These are phyloP conservation scores for Melanotaenia parkinsoni DNA, from an alignment of 2,797 vertebrate genomes.

Conservation along the genomic window DNA sequence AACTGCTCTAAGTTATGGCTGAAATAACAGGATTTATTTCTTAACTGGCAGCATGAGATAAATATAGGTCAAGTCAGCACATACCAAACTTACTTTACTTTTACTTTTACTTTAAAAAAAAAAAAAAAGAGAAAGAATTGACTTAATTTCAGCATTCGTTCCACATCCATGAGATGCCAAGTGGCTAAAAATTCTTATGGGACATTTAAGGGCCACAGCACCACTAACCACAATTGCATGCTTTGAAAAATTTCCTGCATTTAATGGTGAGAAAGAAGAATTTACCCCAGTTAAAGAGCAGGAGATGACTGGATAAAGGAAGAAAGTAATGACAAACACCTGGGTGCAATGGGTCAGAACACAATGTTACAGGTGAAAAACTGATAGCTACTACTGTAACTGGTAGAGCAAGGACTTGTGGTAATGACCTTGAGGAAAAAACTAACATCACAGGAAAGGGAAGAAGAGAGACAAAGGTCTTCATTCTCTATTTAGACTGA, in stretches of 20 bases:
- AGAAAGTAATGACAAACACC: constrained; percentile 5
- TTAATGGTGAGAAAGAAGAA: constrained; percentile 22
- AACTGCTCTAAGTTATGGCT: not conserved
- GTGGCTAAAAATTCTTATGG: constrained; percentile 12
- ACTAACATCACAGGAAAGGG: constrained; percentile 23
- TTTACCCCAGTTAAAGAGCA: constrained; percentile 20
- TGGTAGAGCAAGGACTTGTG: not conserved
- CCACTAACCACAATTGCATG: constrained; percentile 49
- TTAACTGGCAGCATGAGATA: not conserved
- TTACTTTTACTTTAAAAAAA: not conserved
- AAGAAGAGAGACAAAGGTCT: constrained; percentile 7
- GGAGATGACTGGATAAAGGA: constrained; percentile 11
- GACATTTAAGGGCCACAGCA: constrained; percentile 39
- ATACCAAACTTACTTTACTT: not conserved
- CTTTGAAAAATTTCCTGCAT: constrained; percentile 19
- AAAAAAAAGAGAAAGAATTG: not conserved
- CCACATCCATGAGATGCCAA: constrained; percentile 11
- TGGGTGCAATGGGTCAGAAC: constrained; percentile 27
- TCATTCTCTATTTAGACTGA: constrained; percentile 4
- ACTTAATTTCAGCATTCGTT: not conserved
- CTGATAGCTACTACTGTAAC: constrained; percentile 22
- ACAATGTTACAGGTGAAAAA: constrained; percentile 39
- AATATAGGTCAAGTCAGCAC: not conserved
- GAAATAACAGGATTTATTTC: constrained; percentile 26
- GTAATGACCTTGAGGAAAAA: not conserved